Evolutionary conservation across 2,888 invertebrate genomes (phyloP), one percentile per base, ranked within the genome.

Genomic region (Phortica okadai): DNA sequence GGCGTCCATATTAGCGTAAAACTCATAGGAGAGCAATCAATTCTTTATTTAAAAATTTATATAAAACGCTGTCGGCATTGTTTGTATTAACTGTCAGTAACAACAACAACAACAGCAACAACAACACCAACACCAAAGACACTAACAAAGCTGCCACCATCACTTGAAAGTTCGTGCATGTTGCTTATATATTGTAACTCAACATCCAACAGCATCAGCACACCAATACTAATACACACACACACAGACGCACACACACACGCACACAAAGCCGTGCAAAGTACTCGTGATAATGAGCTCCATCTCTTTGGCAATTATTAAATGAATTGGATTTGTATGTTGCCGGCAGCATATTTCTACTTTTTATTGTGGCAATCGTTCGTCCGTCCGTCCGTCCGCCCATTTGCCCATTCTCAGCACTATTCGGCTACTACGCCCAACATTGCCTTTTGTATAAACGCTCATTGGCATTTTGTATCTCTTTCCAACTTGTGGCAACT

Each of bases 271-370:
- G 88, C 86, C 87, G 86, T 87, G 88, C 88, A 87, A 86, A 86
- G 86, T 86, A 87, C 87, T 85, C 88, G 78, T 84, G 82, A 85
- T 89, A 89, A 89, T 89, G 90, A 90, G 90, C 88, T 87, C 88
- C 89, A 90, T 90, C 90, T 89, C 85, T 88, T 84, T 90, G 89
- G 90, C 90, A 90, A 90, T 90, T 90, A 90, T 90, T 88, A 90
- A 90, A 90, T 90, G 90, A 90, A 88, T 89, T 88, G 89, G 88
- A 89, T 89, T 89, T 89, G 88, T 90, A 82, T 84, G 83, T 77
- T 81, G 82, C 81, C 79, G 72, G 76, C 81, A 69, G 50, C 62
- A 77, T 62, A 75, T 75, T 81, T 84, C 79, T 82, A 84, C 73
- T 72, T 79, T 82, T 70, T 44, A 58, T 54, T 73, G 73, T 58